Evolutionary conservation across 2,888 invertebrate species (phyloP), one percentile per base, ranked within the genome.

Genomic region (Coelinius sp.): DNA sequence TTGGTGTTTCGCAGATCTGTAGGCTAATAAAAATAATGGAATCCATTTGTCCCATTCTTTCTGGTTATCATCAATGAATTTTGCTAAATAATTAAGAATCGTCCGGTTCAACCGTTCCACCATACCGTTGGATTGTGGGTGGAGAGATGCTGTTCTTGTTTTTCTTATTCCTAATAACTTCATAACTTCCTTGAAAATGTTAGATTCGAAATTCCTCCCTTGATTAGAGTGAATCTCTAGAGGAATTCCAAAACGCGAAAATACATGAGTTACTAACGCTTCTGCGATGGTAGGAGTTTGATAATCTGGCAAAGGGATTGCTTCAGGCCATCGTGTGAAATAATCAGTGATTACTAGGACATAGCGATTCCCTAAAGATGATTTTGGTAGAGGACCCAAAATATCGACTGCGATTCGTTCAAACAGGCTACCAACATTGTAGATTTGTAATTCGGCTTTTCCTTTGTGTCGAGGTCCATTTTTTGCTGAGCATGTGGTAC

Each of bases 201-300:
- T 65, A n/a, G 76, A 79, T 41, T 81, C 77, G 44, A 81, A 83
- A 68, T 80, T 79, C n/a, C 75, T 44, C n/a, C 80, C 83, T 75
- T 83, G 78, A 65, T 82, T 80, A 52, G 53, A n/a, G n/a, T n/a
- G n/a, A n/a, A n/a, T n/a, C n/a, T n/a, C n/a, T n/a, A n/a, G n/a
- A n/a, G n/a, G n/a, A 20, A 68, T 79, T 75, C 79, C 79, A 25
- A 77, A 79, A 17, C 75, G 66, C 22, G 75, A 72, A 14, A 81
- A 56, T 1, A 78, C 46, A 20, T 80, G 41, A 10, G 73, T 71
- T 3, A 81, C 76, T 10, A 82, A 67, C 1, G 62, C 71, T 24
- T 72, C 68, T 0, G 85, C 84, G 5, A 85, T 77, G 0, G 83
- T 83, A 10, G 73, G 74, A 0, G 86, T 79, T 63, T 78, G 79